Evolutionary conservation across 1,140 invertebrate species (phyloP).

Genomic region (Sesamia nonagrioides): DNA sequence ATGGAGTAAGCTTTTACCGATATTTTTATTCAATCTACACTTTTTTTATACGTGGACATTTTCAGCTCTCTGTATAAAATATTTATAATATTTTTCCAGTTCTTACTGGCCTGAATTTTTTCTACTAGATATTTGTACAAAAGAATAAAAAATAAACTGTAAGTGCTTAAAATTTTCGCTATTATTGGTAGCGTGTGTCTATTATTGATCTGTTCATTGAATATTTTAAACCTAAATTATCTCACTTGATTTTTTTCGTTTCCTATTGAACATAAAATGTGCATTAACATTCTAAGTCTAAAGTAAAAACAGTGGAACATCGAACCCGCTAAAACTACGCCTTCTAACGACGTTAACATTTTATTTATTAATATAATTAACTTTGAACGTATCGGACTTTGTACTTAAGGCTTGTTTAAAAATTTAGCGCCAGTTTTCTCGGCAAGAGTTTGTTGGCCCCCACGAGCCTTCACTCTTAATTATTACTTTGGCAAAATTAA

Average conservation of each 20-base stretch:
- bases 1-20: slow-evolving; percentile 33
- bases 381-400: slow-evolving; percentile 81
- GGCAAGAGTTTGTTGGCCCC: slow-evolving; percentile 70
- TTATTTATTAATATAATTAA: slow-evolving; percentile 83
- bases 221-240: not conserved
- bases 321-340: slow-evolving; percentile 40
- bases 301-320: slow-evolving; percentile 9
- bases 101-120: not conserved
- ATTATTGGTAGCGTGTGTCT: not conserved
- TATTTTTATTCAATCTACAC: slow-evolving; percentile 34
- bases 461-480: slow-evolving; percentile 87
- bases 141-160: too few relatives aligned
- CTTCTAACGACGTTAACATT: slow-evolving; percentile 45
- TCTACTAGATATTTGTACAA: too few relatives aligned
- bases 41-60: slow-evolving; percentile 22
- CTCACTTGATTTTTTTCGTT: not conserved
- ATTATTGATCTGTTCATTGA: not conserved
- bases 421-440: slow-evolving; percentile 79
- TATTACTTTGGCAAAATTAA: slow-evolving; percentile 89
- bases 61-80: not conserved
- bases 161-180: not conserved
- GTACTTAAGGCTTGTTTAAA: slow-evolving; percentile 85
- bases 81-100: not conserved
- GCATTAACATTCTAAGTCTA: slow-evolving; percentile 20
- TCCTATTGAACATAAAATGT: slow-evolving; percentile 10